Conservation (phyloP, 2,113 vertebrate species). For the Ranitomeya variabilis region DNA sequence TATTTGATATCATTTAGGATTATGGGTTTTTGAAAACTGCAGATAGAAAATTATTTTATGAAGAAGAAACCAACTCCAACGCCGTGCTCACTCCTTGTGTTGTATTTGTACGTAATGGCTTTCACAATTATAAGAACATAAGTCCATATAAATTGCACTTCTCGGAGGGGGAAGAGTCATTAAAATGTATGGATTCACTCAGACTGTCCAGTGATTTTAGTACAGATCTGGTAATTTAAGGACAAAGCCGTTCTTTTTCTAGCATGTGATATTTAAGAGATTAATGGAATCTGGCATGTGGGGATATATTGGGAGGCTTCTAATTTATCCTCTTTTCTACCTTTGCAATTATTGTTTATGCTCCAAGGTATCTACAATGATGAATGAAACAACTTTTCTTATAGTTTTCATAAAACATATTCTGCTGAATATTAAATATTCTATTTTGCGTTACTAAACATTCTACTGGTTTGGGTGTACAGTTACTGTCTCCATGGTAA, state of each 20-base stretch:
- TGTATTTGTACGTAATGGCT: not conserved
- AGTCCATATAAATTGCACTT: not conserved
- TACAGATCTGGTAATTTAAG: not conserved
- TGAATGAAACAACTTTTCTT: not conserved
- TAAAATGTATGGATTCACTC: not conserved
- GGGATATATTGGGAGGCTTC: too few species aligned
- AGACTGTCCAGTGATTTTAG: not conserved
- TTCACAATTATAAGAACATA: slow-evolving; percentile 3
- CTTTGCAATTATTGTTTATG: too few species aligned
- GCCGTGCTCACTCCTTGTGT: not conserved
- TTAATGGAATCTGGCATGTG: not conserved
- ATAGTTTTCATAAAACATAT: not conserved
- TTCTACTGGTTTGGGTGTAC: too few species aligned
- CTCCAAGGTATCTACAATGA: not conserved
- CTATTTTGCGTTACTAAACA: too few species aligned
- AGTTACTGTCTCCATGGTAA: too few species aligned
- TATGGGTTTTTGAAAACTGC: not conserved
- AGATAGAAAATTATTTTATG: not conserved
- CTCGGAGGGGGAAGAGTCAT: not conserved
- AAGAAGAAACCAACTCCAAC: not conserved
- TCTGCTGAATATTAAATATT: not conserved
- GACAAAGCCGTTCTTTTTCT: not conserved
- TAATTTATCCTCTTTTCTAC: too few species aligned
- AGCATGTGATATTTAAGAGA: not conserved
- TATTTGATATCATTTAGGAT: not conserved